phyloP scores from a whole-genome alignment of 2,113 vertebrate species.

The Rhabdornis inornatus region DNA sequence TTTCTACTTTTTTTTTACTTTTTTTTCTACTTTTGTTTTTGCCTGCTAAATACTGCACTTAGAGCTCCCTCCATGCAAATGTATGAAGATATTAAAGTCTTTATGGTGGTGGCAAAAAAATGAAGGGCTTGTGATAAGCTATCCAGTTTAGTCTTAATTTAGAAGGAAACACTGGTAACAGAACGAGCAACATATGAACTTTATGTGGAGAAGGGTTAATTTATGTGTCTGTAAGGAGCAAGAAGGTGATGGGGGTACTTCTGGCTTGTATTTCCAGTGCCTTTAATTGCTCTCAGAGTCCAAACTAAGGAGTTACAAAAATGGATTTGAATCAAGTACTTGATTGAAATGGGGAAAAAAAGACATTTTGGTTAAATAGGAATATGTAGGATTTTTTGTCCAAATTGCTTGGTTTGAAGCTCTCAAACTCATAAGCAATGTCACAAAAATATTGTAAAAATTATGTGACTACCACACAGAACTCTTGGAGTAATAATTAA shows the following conservation, averaged over 20 bases:
- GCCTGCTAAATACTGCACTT: neutral
- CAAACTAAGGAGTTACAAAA: neutral
- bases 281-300: neutral
- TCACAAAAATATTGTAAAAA: neutral
- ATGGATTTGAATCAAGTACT: neutral
- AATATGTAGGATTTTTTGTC: neutral
- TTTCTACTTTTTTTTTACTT: too few species aligned
- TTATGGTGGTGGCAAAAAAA: neutral
- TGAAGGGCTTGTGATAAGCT: neutral
- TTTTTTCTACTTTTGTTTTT: neutral
- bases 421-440: neutral
- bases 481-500: neutral
- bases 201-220: neutral
- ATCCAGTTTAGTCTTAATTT: neutral
- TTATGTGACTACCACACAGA: neutral
- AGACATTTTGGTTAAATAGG: neutral
- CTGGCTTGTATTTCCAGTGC: neutral
- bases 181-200: fast-evolving
- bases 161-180: neutral
- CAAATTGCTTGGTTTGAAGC: neutral
- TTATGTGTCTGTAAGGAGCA: neutral
- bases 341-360: neutral
- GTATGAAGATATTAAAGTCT: neutral
- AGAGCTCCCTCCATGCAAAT: neutral
- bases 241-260: neutral